Percentiles rank a stretch among this genome's conserved stretches.
phyloP scores from a whole-genome alignment of 1,140 invertebrate genomes.

The Pantala flavescens region DNA sequence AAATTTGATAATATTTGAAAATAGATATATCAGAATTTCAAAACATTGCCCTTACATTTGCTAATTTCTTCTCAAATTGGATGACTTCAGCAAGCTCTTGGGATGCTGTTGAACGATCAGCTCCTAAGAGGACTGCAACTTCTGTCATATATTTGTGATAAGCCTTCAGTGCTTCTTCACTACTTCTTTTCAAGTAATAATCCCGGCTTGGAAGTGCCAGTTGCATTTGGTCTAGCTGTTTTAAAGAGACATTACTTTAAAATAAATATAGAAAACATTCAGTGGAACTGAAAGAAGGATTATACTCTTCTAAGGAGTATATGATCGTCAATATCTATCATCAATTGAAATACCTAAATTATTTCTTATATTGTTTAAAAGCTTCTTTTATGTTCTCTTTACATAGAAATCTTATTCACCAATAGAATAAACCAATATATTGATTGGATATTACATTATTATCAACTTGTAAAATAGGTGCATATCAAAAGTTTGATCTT shows the following conservation, averaged over 20 bases:
- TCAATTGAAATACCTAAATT: too few species aligned
- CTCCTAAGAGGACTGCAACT: conserved; percentile 61
- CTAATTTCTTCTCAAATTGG: conserved; percentile 62
- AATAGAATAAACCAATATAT: too few species aligned
- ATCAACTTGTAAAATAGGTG: too few species aligned
- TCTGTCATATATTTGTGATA: conserved; percentile 71
- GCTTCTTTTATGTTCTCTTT: too few species aligned
- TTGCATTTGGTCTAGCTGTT: conserved; percentile 68
- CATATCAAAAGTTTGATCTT: too few species aligned
- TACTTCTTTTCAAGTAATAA: conserved; percentile 65
- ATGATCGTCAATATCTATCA: too few species aligned
- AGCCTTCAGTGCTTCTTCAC: conserved; percentile 52
- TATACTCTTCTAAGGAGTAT: too few species aligned
- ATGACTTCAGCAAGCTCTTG: conserved; percentile 58
- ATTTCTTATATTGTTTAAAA: too few species aligned
- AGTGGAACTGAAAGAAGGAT: too few species aligned
- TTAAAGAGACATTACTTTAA: conserved; percentile 20
- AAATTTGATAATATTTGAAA: too few species aligned
- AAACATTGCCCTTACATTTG: conserved; percentile 59
- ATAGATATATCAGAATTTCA: conserved; percentile 25
- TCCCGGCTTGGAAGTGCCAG: conserved; percentile 64
- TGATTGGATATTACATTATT: too few species aligned
- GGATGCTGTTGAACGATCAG: conserved; percentile 47
- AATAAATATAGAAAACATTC: neutral
- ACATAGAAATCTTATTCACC: too few species aligned